These are phyloP conservation scores for Fregetta grallaria DNA, from an alignment of 2,113 vertebrate genomes.

Conservation along the genomic window DNA sequence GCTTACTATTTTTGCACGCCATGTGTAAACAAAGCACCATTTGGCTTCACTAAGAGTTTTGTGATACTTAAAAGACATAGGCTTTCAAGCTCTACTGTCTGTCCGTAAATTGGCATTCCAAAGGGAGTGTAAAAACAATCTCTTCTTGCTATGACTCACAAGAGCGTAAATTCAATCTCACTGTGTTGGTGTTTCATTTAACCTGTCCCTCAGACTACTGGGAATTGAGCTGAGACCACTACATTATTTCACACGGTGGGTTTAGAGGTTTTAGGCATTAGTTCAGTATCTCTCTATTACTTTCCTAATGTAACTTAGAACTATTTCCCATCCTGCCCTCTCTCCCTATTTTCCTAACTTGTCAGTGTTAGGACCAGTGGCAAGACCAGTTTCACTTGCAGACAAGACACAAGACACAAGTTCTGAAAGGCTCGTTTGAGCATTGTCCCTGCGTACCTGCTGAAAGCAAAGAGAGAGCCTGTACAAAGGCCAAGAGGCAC, in stretches of 20 bases:
- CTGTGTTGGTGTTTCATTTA: neutral
- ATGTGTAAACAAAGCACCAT: neutral
- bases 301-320: neutral
- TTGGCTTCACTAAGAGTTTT: neutral
- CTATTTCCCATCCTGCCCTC: neutral
- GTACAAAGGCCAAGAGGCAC: too few species aligned
- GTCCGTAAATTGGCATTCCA: neutral
- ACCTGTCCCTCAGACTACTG: neutral
- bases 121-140: neutral
- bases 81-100: neutral
- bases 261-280: neutral
- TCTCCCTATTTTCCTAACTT: neutral
- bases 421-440: neutral
- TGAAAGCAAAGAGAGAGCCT: neutral
- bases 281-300: neutral
- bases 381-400: neutral
- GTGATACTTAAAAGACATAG: neutral
- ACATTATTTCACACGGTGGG: neutral
- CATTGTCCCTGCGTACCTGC: neutral
- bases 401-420: neutral
- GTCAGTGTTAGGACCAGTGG: neutral
- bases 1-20: neutral
- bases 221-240: neutral
- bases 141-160: neutral
- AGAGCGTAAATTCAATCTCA: neutral